Evolutionary conservation across 2,797 vertebrate species (phyloP).

Genomic region (Lophius americanus): DNA sequence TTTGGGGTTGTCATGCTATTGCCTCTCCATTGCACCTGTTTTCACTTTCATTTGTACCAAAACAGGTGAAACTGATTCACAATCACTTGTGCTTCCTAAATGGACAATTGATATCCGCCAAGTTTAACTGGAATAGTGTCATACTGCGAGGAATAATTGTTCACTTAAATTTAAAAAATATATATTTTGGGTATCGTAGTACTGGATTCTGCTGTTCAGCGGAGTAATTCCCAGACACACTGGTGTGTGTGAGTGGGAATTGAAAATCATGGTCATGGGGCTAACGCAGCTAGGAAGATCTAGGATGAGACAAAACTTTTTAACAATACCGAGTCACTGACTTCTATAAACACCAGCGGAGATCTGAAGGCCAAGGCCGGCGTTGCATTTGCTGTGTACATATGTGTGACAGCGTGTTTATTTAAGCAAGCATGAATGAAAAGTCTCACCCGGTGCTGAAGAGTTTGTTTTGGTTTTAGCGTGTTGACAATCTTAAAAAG

Average conservation of each 20-base stretch:
- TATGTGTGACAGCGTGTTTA: conserved; percentile 57
- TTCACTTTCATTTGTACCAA: too few relatives aligned
- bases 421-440: conserved; percentile 59
- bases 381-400: conserved; percentile 38
- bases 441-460: conserved; percentile 41
- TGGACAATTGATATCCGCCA: too few relatives aligned
- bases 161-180: too few relatives aligned
- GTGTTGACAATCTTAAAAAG: conserved; percentile 19
- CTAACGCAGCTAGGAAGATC: conserved; percentile 42
- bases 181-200: too few relatives aligned
- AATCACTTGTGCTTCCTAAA: too few relatives aligned
- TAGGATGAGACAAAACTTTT: conserved; percentile 50
- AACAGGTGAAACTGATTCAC: too few relatives aligned
- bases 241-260: neutral
- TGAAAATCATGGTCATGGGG: neutral
- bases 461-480: conserved; percentile 52
- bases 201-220: too few relatives aligned
- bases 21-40: too few relatives aligned
- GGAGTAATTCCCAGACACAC: too few relatives aligned
- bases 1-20: too few relatives aligned
- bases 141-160: too few relatives aligned
- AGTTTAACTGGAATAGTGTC: too few relatives aligned
- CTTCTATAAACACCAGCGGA: conserved; percentile 55
- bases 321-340: conserved; percentile 52
- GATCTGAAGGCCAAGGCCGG: conserved; percentile 48